Base-by-base conservation (phyloP, 2,888 invertebrate genomes). In the Apamea anceps region DNA sequence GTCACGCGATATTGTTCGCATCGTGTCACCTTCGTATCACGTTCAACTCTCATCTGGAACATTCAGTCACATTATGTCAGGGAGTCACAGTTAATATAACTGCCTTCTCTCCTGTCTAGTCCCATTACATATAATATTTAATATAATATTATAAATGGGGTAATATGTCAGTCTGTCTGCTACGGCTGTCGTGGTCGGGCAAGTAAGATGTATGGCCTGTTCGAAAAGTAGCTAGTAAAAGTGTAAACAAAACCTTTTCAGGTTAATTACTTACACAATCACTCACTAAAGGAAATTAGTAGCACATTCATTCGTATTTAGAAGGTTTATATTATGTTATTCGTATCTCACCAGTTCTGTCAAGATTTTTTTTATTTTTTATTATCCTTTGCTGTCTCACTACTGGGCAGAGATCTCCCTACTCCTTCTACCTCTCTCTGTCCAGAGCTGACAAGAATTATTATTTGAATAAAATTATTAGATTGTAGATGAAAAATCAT, bases 71-170 rank as follows among this genome's bases (percentile, higher is more conserved):
- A 65, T 75, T 71, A 82, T 74, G 68, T 75, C 72, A 75, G 51
- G 63, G 28, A 62, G 71, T 85, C 87, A 81, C 60, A 72, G 57
- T 73, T 87, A 78, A 81, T 88, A 82, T 82, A 75, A 54, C 60
- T 54, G 18, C 37, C 72, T 57, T 68, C 71, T 65, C 75, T 72
- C 32, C 54, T 71, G 80, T 79, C 80, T 73, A 28, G 75, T 74
- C 76, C 48, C 51, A 13, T 77, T 51, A 75, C 62, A 77, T 81
- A 74, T 74, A 87, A 84, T 85, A 87, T 87, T 85, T 85, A 85
- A 87, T 87, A 62, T 87, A 89, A 81, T 89, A 81, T 60, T 75
- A 83, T 85, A 80, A 85, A 87, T 78, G 77, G 82, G 65, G 79
- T 87, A 79, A 87, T 81, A 77, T 87, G 75, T 81, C 72, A 74